phyloP scores from a whole-genome alignment of 2,888 invertebrate species.

The Ptilodon capucinus region DNA sequence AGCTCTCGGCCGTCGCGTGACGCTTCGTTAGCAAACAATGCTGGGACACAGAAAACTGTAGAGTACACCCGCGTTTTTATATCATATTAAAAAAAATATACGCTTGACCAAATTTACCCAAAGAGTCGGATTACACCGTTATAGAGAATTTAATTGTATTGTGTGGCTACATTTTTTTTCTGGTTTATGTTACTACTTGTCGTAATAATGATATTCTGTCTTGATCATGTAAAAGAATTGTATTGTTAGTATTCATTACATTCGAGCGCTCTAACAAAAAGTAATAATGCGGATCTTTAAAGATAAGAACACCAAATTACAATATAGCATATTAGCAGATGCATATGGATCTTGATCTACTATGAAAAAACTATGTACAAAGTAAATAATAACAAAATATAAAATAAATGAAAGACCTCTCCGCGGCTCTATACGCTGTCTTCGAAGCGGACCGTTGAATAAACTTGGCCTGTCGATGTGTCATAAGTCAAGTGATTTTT shows the following conservation, averaged over 20 bases:
- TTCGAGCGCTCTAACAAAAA: no score
- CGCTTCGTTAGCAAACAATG: slow-evolving; percentile 81
- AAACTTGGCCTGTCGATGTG: slow-evolving; percentile 81
- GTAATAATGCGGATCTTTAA: no score
- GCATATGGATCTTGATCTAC: no score
- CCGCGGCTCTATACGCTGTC: slow-evolving; percentile 50
- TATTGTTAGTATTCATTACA: no score
- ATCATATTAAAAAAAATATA: no score
- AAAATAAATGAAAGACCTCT: slow-evolving; percentile 34
- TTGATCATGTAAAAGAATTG: no score
- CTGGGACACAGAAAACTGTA: slow-evolving; percentile 43
- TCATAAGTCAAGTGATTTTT: slow-evolving; percentile 80
- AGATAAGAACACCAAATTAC: no score
- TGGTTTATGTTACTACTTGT: background rate
- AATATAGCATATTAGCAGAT: no score
- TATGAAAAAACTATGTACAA: background rate
- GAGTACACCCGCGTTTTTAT: slow-evolving; percentile 46
- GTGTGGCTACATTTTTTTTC: slow-evolving; percentile 2
- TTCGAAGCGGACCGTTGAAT: slow-evolving; percentile 68
- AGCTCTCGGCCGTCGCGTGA: slow-evolving; percentile 67
- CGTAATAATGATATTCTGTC: no score
- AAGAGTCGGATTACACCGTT: no score
- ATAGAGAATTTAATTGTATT: no score
- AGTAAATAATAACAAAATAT: background rate
- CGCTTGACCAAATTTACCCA: no score